Percentiles rank a stretch among this genome's conserved stretches.
Conservation (phyloP, 2,797 vertebrate genomes). For the Vultur gryphus region DNA sequence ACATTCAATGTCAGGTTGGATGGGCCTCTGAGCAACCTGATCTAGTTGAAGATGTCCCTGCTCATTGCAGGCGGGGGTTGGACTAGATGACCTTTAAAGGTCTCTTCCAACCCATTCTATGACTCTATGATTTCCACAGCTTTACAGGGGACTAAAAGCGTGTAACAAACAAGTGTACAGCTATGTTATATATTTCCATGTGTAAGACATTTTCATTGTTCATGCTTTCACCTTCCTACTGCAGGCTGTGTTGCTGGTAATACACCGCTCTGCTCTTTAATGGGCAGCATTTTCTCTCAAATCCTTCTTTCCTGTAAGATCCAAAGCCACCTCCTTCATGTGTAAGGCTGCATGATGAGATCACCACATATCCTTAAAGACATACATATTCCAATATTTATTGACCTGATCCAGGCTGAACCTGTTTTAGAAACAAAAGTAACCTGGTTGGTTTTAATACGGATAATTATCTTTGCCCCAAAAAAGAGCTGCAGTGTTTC, state of each 20-base stretch:
- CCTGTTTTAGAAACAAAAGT: neutral
- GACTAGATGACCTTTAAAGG: neutral
- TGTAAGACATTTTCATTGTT: neutral
- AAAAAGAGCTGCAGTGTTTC: neutral
- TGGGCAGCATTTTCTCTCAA: neutral
- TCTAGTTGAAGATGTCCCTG: neutral
- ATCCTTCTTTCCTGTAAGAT: neutral
- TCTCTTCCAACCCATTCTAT: neutral
- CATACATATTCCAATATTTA: neutral
- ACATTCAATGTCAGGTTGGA: neutral
- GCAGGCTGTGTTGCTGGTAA: neutral
- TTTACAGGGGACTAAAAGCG: neutral
- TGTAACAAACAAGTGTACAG: neutral
- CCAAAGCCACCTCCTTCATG: neutral
- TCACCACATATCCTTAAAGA: neutral
- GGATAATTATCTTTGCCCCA: neutral
- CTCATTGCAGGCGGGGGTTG: too few relatives aligned
- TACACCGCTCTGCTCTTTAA: neutral
- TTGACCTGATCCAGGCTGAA: neutral
- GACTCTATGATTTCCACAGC: neutral
- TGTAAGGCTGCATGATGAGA: neutral
- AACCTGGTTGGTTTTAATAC: neutral
- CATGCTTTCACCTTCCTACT: neutral
- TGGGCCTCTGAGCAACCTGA: accelerated
- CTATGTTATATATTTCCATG: neutral